These are phyloP conservation scores for Drosophila emarginata DNA, from an alignment of 2,888 invertebrate genomes.

Conservation along the genomic window DNA sequence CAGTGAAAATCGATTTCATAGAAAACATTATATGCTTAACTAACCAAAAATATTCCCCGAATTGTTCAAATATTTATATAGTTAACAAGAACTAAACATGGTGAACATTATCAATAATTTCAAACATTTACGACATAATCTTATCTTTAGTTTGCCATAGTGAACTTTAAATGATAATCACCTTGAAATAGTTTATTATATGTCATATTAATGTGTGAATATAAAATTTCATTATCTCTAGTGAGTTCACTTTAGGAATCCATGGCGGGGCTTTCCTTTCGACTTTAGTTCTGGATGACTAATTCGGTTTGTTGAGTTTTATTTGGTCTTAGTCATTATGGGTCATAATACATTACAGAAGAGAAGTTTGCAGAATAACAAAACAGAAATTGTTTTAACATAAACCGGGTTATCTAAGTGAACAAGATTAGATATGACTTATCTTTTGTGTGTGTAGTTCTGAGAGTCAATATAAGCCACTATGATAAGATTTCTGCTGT, in stretches of 20 bases:
- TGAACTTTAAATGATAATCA: background rate
- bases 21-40: background rate
- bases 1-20: background rate
- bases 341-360: constrained; percentile 32
- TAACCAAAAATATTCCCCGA: background rate
- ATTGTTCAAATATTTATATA: background rate
- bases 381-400: constrained; percentile 31
- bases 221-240: background rate
- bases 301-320: background rate
- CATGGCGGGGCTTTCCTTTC: background rate
- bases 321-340: constrained; percentile 1
- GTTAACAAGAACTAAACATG: background rate
- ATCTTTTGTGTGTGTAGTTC: constrained; percentile 40
- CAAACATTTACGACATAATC: background rate
- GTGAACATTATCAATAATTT: background rate
- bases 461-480: constrained; percentile 5
- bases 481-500: constrained; percentile 16
- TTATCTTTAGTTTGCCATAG: constrained; percentile 1
- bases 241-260: background rate
- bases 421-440: constrained; percentile 55
- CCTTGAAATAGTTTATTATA: background rate
- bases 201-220: background rate
- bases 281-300: background rate
- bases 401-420: constrained; percentile 2
- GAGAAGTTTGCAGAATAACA: constrained; percentile 26